Evolutionary conservation across 1,140 invertebrate species (phyloP).

Genomic region (Paracyclopina nana): DNA sequence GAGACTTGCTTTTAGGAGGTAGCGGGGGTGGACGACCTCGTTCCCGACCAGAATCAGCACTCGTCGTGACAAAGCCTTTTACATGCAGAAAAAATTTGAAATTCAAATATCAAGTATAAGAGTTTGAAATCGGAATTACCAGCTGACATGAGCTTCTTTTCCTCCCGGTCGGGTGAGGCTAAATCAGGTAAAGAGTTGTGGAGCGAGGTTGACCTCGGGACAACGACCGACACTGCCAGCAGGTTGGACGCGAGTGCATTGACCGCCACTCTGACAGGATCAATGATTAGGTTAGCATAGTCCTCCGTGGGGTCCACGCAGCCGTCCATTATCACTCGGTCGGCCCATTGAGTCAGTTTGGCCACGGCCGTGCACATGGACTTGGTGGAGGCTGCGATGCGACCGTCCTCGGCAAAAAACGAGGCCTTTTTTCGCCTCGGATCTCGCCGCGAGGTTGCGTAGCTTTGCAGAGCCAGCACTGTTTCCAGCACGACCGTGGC

Average conservation of each 20-base stretch:
- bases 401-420: too few relatives aligned
- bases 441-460: slow-evolving; percentile 25
- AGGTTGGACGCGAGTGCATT: not conserved
- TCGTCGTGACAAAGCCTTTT: too few relatives aligned
- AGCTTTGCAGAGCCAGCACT: slow-evolving; percentile 27
- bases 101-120: not conserved
- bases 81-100: not conserved
- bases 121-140: too few relatives aligned
- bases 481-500: slow-evolving; percentile 30
- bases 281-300: not conserved
- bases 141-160: too few relatives aligned
- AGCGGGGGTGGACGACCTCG: too few relatives aligned
- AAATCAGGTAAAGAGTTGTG: not conserved
- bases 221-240: not conserved
- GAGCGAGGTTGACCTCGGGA: not conserved
- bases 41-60: too few relatives aligned
- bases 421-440: slow-evolving; percentile 27
- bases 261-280: not conserved
- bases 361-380: not conserved
- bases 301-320: not conserved
- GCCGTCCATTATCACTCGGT: not conserved
- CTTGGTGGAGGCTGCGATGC: not conserved
- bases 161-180: not conserved
- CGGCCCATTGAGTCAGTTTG: not conserved
- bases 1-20: too few relatives aligned